Evolutionary conservation across 1,140 invertebrate genomes (phyloP), one percentile per base, ranked within the genome.

Genomic region (Ceratina australensis): DNA sequence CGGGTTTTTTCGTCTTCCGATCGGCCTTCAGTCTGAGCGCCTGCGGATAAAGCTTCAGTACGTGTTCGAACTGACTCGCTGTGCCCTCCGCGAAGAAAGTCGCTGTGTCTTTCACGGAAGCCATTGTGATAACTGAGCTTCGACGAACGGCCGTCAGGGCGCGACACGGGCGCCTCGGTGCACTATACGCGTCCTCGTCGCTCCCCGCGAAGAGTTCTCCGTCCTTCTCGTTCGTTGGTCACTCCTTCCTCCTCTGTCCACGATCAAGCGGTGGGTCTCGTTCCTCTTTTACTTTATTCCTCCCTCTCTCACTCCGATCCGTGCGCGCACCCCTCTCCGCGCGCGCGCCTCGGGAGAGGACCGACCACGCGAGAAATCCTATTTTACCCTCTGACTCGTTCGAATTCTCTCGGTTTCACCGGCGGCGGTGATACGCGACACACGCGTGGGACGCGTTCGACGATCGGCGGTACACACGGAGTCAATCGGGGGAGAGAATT

Each of bases 51-150:
- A 98, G 93, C 93, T 96, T 96, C 85, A 97, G 94, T 87, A 97
- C 96, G 93, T 96, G 95, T 90, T 97, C 95, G 93, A 97, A 98
- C 92, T 97, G 96, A 92, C 93, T 94, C 86, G 95, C 94, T 90
- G 96, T 96, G 87, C 96, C 97, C 93, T 96, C 95, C 91, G 95
- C 94, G 93, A 97, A 98, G 94, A 98, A 98, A 94, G 95, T 96
- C 91, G 96, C 96, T 90, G 96, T 97, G 93, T 96, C 96, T 94
- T 95, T 96, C 91, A 95, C 94, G 94, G 95, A 95, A 94, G 96
- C 95, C 95, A 97, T 96, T 94, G 93, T 94, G 93, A 93, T 93
- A 93, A 93, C 93, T 94, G 91, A 86, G 83, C 60, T 90, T 88
- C 84, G 75, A 78, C 64, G 57, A 81, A 81, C 65, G 85, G 79